Base-by-base conservation (phyloP, 2,113 vertebrate genomes). In the Pipa parva region DNA sequence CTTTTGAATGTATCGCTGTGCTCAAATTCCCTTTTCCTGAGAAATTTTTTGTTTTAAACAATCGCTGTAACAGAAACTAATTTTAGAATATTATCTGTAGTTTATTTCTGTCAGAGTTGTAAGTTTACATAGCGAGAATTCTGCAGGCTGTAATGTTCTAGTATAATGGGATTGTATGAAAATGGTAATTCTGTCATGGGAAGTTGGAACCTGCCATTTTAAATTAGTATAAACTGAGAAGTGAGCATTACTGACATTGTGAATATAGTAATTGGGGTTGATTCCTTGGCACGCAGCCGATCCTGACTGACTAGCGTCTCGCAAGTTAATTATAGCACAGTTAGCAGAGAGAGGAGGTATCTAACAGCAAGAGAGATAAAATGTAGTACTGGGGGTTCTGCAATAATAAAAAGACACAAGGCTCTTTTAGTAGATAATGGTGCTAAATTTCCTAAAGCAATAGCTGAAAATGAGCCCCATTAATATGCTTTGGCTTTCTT, bases 191-290 rank as follows among this genome's bases (percentile, higher is more conserved):
- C 81, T 76, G 78, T 81, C 66, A 73, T 0, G 73, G 74, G 78
- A 87, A 84, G 78, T 77, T 83, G 79, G 83, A 82, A 82, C 76
- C 80, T 89, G 90, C 88, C 87, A 83, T 84, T 87, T 87, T 73
- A 79, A 81, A 91, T 91, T 84, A 90, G 81, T 36, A 78, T 80
- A 73, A 84, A 82, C 85, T 60, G 79, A 76, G 80, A 87, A 89
- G 85, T 85, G 88, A 87, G 86, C 85, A 80, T 84, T 87, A 82
- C 85, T 88, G 90, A 88, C 87, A 89, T 83, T 69, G 81, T 77
- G 86, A 90, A 89, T 84, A 72, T 75, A 89, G 88, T 88, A 87
- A 93, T 90, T 92, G 91, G 90, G 89, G 87, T 83, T 90, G 90
- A 93, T 89, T 87, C 85, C 84, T 75, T 90, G 91, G 88, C 85